These are phyloP conservation scores for Euspilapteryx auroguttella DNA, from an alignment of 2,888 invertebrate genomes.

Conservation along the genomic window DNA sequence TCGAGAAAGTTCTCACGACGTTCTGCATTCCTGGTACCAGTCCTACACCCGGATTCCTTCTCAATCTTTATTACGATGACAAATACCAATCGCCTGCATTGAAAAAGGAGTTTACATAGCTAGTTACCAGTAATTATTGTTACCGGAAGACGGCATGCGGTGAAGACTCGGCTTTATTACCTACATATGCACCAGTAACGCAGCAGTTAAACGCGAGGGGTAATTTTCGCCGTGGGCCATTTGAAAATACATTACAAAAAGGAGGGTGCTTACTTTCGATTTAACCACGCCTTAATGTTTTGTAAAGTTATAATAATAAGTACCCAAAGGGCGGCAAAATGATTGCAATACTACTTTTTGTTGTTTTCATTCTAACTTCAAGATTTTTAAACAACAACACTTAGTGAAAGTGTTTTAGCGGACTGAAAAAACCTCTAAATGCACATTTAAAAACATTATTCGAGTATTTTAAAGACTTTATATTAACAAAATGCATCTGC, in stretches of 20 bases:
- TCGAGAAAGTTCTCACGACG: constrained; percentile 33
- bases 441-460: constrained; percentile 4
- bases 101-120: too few species aligned
- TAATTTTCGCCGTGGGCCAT: constrained; percentile 37
- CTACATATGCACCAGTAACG: constrained; percentile 36
- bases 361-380: too few species aligned
- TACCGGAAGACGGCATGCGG: constrained; percentile 44
- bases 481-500: too few species aligned
- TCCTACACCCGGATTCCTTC: too few species aligned
- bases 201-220: constrained; percentile 33
- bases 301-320: constrained; percentile 17
- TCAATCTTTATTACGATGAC: too few species aligned
- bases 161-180: constrained; percentile 24
- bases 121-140: constrained; percentile 8
- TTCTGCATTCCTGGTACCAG: constrained; percentile 3
- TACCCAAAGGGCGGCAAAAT: constrained; percentile 11
- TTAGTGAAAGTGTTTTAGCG: too few species aligned
- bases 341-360: constrained; percentile 5
- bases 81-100: too few species aligned
- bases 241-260: constrained; percentile 19
- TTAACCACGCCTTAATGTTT: constrained; percentile 41
- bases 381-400: too few species aligned
- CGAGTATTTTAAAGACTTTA: too few species aligned
- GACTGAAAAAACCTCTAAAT: too few species aligned
- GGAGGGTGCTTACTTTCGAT: constrained; percentile 31